A percentile compares a stretch with the other conserved stretches of the same genome.
phyloP scores from a whole-genome alignment of 2,113 vertebrate species.

The Nestor notabilis region DNA sequence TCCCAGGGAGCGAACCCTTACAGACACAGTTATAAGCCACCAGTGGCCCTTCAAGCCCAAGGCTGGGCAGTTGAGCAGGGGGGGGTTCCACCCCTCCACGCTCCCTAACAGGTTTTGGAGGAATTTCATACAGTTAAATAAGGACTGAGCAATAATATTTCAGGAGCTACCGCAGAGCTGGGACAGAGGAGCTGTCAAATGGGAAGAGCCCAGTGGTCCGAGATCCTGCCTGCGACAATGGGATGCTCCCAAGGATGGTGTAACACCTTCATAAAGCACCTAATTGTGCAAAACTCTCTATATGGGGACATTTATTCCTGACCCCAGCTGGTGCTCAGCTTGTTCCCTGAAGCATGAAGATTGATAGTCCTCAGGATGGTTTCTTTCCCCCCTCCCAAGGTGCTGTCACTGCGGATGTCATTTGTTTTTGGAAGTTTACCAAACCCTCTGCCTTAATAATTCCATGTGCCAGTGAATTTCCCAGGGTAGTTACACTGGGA shows the following conservation, averaged over 20 bases:
- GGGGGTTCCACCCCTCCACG: neutral
- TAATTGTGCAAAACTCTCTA: constrained; percentile 61
- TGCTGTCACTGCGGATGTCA: neutral
- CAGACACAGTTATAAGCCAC: accelerated
- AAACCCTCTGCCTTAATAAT: neutral
- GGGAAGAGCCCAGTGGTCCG: neutral
- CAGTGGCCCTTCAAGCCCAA: neutral
- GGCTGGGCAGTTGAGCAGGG: accelerated
- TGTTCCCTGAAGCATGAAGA: constrained; percentile 57
- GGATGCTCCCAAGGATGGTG: constrained; percentile 11
- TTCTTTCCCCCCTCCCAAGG: neutral
- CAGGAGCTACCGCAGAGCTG: neutral
- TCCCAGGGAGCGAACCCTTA: neutral
- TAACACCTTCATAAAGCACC: constrained; percentile 59
- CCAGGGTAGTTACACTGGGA: neutral
- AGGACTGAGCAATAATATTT: neutral
- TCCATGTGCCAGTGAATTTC: neutral
- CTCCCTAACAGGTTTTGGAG: accelerated
- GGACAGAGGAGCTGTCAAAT: neutral
- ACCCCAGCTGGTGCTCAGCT: constrained; percentile 65
- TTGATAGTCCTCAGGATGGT: neutral
- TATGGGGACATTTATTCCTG: constrained; percentile 54
- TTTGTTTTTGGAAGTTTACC: neutral
- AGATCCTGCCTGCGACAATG: neutral
- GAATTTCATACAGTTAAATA: neutral